Conservation (phyloP, 1,140 invertebrate genomes). For the Aphidius gifuensis region DNA sequence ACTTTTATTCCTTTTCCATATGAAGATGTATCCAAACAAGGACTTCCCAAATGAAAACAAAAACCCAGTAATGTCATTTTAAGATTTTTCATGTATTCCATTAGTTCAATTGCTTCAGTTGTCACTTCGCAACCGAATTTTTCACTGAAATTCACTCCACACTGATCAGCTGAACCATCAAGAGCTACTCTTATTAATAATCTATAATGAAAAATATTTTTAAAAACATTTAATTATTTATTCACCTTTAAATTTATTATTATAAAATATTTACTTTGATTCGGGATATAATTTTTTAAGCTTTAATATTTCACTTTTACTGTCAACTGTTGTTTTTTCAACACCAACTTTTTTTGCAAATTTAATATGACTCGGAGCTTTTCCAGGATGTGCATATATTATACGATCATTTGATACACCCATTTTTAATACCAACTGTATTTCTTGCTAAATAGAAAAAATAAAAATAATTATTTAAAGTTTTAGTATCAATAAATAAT, state of each 20-base stretch:
- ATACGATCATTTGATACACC: slow-evolving; percentile 69
- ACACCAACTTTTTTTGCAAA: slow-evolving; percentile 78
- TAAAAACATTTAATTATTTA: too few relatives aligned
- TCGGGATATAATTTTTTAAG: slow-evolving; percentile 78
- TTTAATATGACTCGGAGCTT: slow-evolving; percentile 82
- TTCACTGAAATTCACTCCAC: slow-evolving; percentile 80
- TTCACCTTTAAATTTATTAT: too few relatives aligned
- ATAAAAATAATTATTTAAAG: too few relatives aligned
- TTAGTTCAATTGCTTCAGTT: slow-evolving; percentile 71
- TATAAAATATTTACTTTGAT: slow-evolving; percentile 65
- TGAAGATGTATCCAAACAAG: too few relatives aligned
- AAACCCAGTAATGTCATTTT: slow-evolving; percentile 30
- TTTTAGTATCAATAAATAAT: too few relatives aligned
- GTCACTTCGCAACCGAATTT: slow-evolving; percentile 91
- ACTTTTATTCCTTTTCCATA: slow-evolving; percentile 31
- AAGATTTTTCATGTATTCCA: slow-evolving; percentile 70
- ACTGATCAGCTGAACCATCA: slow-evolving; percentile 63
- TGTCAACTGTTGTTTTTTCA: slow-evolving; percentile 89
- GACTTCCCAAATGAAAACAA: too few relatives aligned
- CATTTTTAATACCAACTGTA: slow-evolving; percentile 61
- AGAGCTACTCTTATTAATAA: slow-evolving; percentile 88
- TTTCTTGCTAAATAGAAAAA: slow-evolving; percentile 59
- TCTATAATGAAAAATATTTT: slow-evolving; percentile 47
- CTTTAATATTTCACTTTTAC: slow-evolving; percentile 87
- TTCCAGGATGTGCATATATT: slow-evolving; percentile 96